Percentiles rank a stretch among this genome's conserved stretches.
Evolutionary conservation across 2,797 vertebrate genomes (phyloP).

Genomic region (Sebastes hubbsi): DNA sequence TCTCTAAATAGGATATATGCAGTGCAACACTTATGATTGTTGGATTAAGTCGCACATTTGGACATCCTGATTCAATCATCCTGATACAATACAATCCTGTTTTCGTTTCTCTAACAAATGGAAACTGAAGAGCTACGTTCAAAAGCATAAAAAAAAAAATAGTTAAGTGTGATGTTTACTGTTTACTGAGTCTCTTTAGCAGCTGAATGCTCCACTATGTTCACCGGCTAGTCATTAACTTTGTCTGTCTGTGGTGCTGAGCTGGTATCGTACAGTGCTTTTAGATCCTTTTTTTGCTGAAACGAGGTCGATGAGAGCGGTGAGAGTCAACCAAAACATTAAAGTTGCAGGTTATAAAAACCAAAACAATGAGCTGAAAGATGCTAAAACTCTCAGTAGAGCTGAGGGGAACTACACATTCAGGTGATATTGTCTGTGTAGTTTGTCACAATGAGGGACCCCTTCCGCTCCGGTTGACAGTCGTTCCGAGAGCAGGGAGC

Average conservation of each 20-base stretch:
- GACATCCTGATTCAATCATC: not conserved
- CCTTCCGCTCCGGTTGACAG: no score
- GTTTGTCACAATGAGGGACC: not conserved
- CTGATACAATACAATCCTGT: not conserved
- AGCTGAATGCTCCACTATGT: not conserved
- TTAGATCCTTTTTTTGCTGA: not conserved
- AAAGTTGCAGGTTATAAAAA: no score
- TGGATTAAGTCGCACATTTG: not conserved
- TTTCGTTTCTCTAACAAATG: not conserved
- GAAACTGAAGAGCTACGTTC: not conserved
- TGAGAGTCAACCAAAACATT: no score
- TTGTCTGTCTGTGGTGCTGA: not conserved
- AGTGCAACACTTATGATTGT: not conserved
- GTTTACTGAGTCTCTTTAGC: not conserved
- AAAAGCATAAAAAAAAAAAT: not conserved
- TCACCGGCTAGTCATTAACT: not conserved
- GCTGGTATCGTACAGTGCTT: not conserved
- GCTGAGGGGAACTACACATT: not conserved
- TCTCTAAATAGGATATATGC: not conserved
- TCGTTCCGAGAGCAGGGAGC: no score
- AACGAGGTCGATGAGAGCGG: not conserved
- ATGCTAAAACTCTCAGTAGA: not conserved
- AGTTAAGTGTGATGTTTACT: not conserved
- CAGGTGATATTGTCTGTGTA: not conserved
- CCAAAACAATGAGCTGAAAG: not conserved